These are phyloP conservation scores for Dicentrarchus labrax DNA, from an alignment of 2,113 vertebrate genomes.

Conservation along the genomic window DNA sequence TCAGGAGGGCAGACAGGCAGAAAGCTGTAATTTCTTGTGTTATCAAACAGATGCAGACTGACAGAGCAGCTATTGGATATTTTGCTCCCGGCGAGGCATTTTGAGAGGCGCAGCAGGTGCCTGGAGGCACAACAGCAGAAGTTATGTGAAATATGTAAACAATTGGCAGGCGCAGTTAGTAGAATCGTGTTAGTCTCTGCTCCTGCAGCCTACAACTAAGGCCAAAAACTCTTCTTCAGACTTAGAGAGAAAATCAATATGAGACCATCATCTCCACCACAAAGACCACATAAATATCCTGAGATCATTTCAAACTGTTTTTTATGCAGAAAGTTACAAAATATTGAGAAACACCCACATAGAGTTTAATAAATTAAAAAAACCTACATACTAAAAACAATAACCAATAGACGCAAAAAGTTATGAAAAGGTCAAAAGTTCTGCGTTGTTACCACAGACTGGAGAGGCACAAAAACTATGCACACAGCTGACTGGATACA, in stretches of 20 bases:
- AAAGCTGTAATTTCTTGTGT: constrained; percentile 28
- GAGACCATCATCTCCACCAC: background rate
- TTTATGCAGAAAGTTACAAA: constrained; percentile 16
- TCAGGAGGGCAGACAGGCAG: constrained; percentile 2
- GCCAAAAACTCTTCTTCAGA: constrained; percentile 10
- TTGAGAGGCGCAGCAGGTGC: constrained; percentile 28
- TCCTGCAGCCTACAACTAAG: constrained; percentile 17
- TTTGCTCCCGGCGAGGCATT: constrained; percentile 23
- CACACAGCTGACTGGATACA: background rate
- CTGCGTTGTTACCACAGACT: background rate
- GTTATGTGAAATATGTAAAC: constrained; percentile 77
- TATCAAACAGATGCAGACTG: constrained; percentile 29
- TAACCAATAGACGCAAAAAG: background rate
- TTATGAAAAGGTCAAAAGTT: background rate
- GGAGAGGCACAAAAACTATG: background rate
- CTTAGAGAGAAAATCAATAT: constrained; percentile 41
- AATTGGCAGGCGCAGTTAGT: constrained; percentile 33
- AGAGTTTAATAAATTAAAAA: constrained; percentile 25
- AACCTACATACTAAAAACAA: background rate
- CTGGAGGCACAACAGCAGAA: constrained; percentile 42
- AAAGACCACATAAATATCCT: constrained; percentile 4
- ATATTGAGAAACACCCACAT: constrained; percentile 19
- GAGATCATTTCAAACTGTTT: background rate
- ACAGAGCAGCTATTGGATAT: constrained; percentile 26
- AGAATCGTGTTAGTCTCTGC: constrained; percentile 25